Conservation (phyloP, 92 coral and sea anemone genomes). For the Epizoanthus scotinus region DNA sequence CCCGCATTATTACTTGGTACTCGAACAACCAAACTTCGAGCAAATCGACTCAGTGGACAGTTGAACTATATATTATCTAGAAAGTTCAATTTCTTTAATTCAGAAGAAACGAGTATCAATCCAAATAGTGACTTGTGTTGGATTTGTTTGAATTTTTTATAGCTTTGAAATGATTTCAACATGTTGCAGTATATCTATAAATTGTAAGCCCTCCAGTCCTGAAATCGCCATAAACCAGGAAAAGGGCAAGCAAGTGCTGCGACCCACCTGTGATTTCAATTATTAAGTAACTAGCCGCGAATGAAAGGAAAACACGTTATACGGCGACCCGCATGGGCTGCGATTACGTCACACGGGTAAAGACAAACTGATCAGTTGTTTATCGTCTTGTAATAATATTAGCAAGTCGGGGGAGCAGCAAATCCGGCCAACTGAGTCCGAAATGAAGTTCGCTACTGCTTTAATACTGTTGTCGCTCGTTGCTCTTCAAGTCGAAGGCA, state of each 20-base stretch:
- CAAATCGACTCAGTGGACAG: too few relatives aligned
- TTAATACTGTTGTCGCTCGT: constrained; percentile 39
- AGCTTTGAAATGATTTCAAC: too few relatives aligned
- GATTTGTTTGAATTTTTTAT: too few relatives aligned
- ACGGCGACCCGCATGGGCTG: constrained; percentile 3
- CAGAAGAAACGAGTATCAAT: too few relatives aligned
- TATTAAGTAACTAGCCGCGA: constrained; percentile 19
- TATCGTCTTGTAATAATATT: background rate
- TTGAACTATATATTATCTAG: too few relatives aligned
- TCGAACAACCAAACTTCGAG: too few relatives aligned
- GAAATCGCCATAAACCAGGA: background rate
- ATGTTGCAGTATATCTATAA: too few relatives aligned
- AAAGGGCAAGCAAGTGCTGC: constrained; percentile 1
- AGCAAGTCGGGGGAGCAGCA: background rate
- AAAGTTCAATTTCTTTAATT: too few relatives aligned
- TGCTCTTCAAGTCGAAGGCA: constrained; percentile 56
- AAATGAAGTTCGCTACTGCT: constrained; percentile 37
- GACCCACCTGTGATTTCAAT: constrained; percentile 28
- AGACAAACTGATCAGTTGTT: constrained; percentile 1
- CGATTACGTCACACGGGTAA: constrained; percentile 33
- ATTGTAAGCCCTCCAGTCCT: background rate
- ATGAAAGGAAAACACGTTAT: constrained; percentile 35
- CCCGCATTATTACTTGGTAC: too few relatives aligned
- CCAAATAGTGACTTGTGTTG: too few relatives aligned
- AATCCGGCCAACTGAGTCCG: background rate